phyloP scores from a whole-genome alignment of 2,888 invertebrate genomes.

The Toxonevra muliebris region DNA sequence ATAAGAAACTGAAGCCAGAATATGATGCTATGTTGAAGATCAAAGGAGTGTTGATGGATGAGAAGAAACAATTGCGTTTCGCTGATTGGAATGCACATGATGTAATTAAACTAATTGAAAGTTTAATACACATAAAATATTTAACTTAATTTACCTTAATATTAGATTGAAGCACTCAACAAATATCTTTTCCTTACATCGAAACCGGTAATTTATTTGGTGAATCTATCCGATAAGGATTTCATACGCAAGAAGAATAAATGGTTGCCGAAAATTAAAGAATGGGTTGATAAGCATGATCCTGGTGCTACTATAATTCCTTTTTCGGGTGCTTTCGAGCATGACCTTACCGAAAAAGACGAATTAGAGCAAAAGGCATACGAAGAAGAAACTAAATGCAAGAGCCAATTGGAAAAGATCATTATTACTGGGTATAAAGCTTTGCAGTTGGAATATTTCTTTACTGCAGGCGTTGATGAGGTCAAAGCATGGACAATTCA shows the following conservation, averaged over 20 bases:
- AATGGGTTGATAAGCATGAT: slow-evolving; percentile 98
- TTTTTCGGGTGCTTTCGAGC: slow-evolving; percentile 93
- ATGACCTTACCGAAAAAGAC: slow-evolving; percentile 85
- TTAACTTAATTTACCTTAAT: slow-evolving; percentile 19
- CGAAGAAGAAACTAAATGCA: slow-evolving; percentile 82
- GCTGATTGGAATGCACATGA: slow-evolving; percentile 93
- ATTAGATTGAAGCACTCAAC: slow-evolving; percentile 94
- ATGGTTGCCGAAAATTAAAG: slow-evolving; percentile 95
- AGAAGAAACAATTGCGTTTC: slow-evolving; percentile 93
- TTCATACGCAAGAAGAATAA: slow-evolving; percentile 99
- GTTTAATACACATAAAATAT: slow-evolving; percentile 8
- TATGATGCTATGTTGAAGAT: slow-evolving; percentile 89
- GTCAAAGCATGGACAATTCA: slow-evolving; percentile 99
- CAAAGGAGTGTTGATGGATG: slow-evolving; percentile 82
- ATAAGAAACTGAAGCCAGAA: slow-evolving; percentile 96
- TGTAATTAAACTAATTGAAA: slow-evolving; percentile 68
- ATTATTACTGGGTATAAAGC: slow-evolving; percentile 97
- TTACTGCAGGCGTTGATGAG: slow-evolving; percentile 97
- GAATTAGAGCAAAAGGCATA: slow-evolving; percentile 79
- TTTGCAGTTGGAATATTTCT: slow-evolving; percentile 96
- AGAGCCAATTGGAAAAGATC: slow-evolving; percentile 94
- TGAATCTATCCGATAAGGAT: slow-evolving; percentile 97
- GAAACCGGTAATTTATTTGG: slow-evolving; percentile 96
- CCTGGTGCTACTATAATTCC: slow-evolving; percentile 94
- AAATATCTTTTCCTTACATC: slow-evolving; percentile 96